These are phyloP conservation scores for Gerosis bhagava DNA, from an alignment of 2,888 invertebrate genomes.

Conservation along the genomic window DNA sequence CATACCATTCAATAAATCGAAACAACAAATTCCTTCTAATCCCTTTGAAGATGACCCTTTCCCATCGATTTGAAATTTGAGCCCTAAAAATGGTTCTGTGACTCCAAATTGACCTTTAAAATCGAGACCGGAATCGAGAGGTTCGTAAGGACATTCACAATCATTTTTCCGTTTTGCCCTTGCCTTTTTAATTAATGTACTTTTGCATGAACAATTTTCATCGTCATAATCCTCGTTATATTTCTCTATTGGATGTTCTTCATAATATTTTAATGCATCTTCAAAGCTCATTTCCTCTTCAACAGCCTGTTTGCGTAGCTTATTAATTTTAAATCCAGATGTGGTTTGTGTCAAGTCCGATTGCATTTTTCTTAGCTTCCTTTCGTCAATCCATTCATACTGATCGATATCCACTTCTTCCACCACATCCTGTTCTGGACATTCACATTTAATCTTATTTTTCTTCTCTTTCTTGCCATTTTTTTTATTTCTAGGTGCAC, in stretches of 20 bases:
- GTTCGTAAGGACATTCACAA: constrained; percentile 43
- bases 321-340: constrained; percentile 50
- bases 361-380: constrained; percentile 37
- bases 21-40: constrained; percentile 45
- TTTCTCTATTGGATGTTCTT: constrained; percentile 32
- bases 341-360: constrained; percentile 49
- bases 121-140: neutral
- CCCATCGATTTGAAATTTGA: constrained; percentile 45
- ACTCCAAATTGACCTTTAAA: neutral
- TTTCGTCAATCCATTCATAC: constrained; percentile 33
- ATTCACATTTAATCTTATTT: constrained; percentile 40
- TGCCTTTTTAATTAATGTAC: constrained; percentile 8
- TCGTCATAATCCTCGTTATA: constrained; percentile 6
- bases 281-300: constrained; percentile 46
- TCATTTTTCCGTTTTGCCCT: constrained; percentile 9
- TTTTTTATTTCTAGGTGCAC: constrained; percentile 30
- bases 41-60: constrained; percentile 49
- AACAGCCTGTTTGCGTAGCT: constrained; percentile 32
- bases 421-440: constrained; percentile 35
- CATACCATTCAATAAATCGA: constrained; percentile 34
- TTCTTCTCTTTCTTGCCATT: neutral
- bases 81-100: constrained; percentile 31
- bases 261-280: constrained; percentile 43
- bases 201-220: constrained; percentile 19
- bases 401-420: constrained; percentile 24